These are phyloP conservation scores for Falco berigora DNA, from an alignment of 2,797 vertebrate species.

Conservation along the genomic window DNA sequence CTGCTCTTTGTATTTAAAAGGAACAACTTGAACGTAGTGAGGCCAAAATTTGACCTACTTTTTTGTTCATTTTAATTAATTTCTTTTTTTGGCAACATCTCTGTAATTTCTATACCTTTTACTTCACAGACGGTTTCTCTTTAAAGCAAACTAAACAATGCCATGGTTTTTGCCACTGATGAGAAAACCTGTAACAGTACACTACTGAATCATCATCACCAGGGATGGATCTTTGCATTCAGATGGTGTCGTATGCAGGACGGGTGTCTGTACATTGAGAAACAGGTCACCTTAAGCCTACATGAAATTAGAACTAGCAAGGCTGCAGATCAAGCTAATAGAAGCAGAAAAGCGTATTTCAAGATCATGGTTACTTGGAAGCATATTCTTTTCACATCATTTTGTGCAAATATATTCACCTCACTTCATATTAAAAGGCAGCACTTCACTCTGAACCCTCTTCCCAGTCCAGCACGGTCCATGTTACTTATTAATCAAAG, in stretches of 20 bases:
- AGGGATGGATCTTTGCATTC: background rate
- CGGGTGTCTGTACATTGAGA: background rate
- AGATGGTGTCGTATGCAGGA: background rate
- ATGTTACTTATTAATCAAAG: conserved; percentile 55
- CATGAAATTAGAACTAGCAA: background rate
- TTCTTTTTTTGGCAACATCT: conserved; percentile 1
- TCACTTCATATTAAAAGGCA: background rate
- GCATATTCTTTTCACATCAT: background rate
- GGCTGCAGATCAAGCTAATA: background rate
- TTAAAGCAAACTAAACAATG: background rate
- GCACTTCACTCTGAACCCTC: background rate
- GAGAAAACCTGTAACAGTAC: background rate
- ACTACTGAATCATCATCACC: background rate
- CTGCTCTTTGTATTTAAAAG: background rate
- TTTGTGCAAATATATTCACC: conserved; percentile 16
- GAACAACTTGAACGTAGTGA: background rate
- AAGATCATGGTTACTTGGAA: background rate
- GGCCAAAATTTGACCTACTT: background rate
- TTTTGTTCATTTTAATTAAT: background rate
- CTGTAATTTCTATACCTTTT: background rate
- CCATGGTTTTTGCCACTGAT: background rate
- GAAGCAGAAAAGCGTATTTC: background rate
- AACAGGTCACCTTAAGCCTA: background rate
- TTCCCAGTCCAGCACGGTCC: background rate
- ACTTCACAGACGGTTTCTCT: background rate